Percentiles rank a stretch among this genome's conserved stretches.
Evolutionary conservation across 2,888 invertebrate genomes (phyloP).

Genomic region (Gastracanthus pulcherrimus): DNA sequence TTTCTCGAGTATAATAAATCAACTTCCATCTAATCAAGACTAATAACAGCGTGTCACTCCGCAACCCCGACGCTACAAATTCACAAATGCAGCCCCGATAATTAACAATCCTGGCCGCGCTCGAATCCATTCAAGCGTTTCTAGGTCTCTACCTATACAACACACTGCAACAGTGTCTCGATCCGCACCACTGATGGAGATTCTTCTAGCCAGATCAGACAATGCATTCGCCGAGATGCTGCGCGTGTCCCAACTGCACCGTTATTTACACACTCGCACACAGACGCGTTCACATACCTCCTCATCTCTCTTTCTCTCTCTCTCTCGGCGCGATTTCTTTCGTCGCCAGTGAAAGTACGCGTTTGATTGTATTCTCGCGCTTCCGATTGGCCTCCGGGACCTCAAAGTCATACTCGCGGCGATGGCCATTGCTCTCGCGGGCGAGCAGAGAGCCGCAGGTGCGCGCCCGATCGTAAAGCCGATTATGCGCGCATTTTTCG

Average conservation of each 20-base stretch:
- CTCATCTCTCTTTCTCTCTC: background rate
- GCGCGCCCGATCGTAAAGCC: constrained; percentile 34
- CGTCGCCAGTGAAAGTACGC: constrained; percentile 65
- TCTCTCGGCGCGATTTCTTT: constrained; percentile 62
- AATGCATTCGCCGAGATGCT: constrained; percentile 45
- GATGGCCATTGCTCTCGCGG: background rate
- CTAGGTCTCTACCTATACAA: constrained; percentile 19
- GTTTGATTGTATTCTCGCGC: constrained; percentile 48
- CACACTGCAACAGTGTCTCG: background rate
- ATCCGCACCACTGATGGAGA: no score
- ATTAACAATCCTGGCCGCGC: constrained; percentile 18
- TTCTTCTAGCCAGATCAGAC: constrained; percentile 29
- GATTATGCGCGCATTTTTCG: constrained; percentile 13
- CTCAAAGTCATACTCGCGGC: background rate
- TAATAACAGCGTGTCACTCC: constrained; percentile 27
- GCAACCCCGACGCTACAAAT: background rate
- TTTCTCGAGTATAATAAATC: background rate
- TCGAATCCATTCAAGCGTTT: constrained; percentile 28
- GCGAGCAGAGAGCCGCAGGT: constrained; percentile 22
- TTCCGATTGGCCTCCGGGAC: constrained; percentile 51
- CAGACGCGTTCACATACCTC: background rate
- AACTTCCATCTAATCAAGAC: background rate
- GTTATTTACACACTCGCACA: no score
- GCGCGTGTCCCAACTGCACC: no score
- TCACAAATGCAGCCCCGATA: constrained; percentile 11